These are phyloP conservation scores for Ictalurus punctatus DNA, from an alignment of 2,113 vertebrate genomes.

Conservation along the genomic window DNA sequence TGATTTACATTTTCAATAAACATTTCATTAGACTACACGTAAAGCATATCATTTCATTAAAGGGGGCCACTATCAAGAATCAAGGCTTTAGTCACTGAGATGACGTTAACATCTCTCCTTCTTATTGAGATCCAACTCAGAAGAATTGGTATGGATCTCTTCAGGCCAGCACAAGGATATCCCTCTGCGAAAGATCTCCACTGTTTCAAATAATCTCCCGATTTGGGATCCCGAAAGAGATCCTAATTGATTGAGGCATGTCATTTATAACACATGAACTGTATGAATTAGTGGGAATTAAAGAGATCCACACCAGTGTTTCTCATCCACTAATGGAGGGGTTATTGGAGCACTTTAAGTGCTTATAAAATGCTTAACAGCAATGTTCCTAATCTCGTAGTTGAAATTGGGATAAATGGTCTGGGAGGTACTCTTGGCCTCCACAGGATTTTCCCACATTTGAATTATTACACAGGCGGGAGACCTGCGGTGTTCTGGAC, in stretches of 20 bases:
- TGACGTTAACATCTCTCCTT: neutral
- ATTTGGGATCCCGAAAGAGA: too few relatives aligned
- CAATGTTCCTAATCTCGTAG: neutral
- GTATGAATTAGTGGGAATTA: neutral
- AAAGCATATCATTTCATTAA: neutral
- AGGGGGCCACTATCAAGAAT: neutral
- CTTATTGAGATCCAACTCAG: neutral
- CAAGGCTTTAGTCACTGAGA: neutral
- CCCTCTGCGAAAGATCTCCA: too few relatives aligned
- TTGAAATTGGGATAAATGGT: neutral
- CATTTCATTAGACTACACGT: neutral
- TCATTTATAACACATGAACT: neutral
- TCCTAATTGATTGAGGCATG: too few relatives aligned
- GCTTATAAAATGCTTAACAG: too few relatives aligned
- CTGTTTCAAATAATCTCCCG: too few relatives aligned
- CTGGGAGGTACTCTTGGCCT: neutral
- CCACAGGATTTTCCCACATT: neutral
- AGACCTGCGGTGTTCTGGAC: neutral
- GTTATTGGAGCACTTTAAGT: neutral
- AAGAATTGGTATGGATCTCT: neutral
- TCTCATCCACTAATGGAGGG: neutral
- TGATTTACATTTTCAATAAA: conserved; percentile 11
- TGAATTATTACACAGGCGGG: neutral
- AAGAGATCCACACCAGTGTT: neutral
- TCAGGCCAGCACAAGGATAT: too few relatives aligned